phyloP scores from a whole-genome alignment of 2,797 vertebrate species.

The Linurgus olivaceus region DNA sequence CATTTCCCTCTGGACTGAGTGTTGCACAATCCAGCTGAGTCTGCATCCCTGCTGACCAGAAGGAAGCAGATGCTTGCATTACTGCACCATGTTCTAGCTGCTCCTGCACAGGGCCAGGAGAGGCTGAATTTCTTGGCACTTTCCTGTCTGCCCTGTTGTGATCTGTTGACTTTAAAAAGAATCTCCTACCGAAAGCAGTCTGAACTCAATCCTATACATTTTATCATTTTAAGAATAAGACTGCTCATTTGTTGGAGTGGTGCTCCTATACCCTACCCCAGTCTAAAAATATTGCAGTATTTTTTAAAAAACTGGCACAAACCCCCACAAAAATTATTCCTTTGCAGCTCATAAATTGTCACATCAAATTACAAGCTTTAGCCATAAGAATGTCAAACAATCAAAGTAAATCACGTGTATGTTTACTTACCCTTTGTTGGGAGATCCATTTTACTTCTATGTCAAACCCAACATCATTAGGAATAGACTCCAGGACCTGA shows the following conservation, averaged over 20 bases:
- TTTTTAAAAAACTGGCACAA: background rate
- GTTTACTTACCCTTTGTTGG: constrained; percentile 85
- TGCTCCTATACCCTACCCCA: background rate
- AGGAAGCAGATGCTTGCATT: background rate
- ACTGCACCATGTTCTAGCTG: background rate
- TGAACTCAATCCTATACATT: background rate
- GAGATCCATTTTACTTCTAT: constrained; percentile 98
- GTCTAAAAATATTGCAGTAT: background rate
- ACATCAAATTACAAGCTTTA: background rate
- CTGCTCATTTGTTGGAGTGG: background rate
- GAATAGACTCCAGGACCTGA: constrained; percentile 91
- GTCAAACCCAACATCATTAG: constrained; percentile 92
- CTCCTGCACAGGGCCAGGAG: background rate
- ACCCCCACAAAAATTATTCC: fast-evolving
- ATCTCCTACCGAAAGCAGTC: background rate
- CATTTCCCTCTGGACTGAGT: background rate
- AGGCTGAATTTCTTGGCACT: background rate
- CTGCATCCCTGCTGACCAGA: background rate
- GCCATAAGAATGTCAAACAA: background rate
- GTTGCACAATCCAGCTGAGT: background rate
- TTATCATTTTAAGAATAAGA: background rate
- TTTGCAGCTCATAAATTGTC: background rate
- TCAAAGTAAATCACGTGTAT: background rate
- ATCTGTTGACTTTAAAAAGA: background rate
- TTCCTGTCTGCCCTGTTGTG: background rate